phyloP scores from a whole-genome alignment of 2,113 vertebrate species.

The Urocynchramus pylzowi region DNA sequence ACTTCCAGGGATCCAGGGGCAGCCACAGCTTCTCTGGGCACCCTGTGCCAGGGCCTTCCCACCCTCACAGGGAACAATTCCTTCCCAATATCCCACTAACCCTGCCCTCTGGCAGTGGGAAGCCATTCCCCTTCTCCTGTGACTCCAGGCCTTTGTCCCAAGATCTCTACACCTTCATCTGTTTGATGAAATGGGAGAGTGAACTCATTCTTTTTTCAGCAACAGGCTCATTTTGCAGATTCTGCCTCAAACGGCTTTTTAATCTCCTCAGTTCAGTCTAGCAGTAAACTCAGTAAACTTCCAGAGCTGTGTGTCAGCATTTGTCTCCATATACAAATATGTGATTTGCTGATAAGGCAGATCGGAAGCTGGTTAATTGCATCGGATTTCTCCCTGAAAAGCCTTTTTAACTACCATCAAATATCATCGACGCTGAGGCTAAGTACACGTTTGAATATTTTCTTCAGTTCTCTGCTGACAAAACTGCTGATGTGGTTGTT shows the following conservation, averaged over 20 bases:
- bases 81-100: rapidly evolving
- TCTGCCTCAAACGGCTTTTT: neutral
- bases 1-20: neutral
- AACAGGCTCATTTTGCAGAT: neutral
- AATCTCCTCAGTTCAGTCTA: neutral
- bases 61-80: neutral
- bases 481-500: conserved; percentile 69
- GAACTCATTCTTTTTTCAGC: neutral
- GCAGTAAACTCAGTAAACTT: conserved; percentile 17
- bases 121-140: neutral
- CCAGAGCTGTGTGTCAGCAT: conserved; percentile 46
- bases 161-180: neutral
- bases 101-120: neutral
- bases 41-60: neutral
- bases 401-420: conserved; percentile 59
- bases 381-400: conserved; percentile 67
- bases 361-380: conserved; percentile 71
- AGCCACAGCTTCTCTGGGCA: neutral
- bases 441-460: conserved; percentile 52
- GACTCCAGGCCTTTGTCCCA: rapidly evolving
- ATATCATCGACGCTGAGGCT: conserved; percentile 48
- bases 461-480: conserved; percentile 46
- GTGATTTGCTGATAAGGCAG: conserved; percentile 57
- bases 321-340: conserved; percentile 46
- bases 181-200: neutral